These are phyloP conservation scores for Agelastica alni DNA, from an alignment of 2,888 invertebrate species.

Conservation along the genomic window DNA sequence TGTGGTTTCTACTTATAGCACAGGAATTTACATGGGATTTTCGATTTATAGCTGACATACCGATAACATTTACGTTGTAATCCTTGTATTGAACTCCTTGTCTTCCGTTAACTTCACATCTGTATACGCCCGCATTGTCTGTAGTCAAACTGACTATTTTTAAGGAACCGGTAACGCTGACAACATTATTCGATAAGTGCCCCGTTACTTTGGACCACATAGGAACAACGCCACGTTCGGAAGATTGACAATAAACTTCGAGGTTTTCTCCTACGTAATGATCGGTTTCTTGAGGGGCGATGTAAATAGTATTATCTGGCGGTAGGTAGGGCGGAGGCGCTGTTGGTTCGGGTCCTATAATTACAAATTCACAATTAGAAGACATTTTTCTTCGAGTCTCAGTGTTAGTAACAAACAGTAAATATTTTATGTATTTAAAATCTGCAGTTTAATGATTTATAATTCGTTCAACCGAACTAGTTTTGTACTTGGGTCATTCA, in stretches of 20 bases:
- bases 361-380: no score
- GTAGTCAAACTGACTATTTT: constrained; percentile 63
- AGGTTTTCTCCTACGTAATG: constrained; percentile 64
- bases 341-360: constrained; percentile 23
- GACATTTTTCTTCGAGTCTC: no score
- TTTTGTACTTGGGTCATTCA: no score
- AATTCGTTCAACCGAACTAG: no score
- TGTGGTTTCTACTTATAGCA: no score
- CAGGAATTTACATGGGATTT: no score
- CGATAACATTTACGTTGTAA: constrained; percentile 63
- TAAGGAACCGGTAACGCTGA: constrained; percentile 61
- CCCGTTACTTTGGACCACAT: constrained; percentile 66
- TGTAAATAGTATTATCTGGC: constrained; percentile 37
- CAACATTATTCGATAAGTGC: constrained; percentile 63
- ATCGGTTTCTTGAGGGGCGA: constrained; percentile 42
- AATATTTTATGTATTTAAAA: no score
- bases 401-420: no score
- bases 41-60: no score
- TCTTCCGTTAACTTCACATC: constrained; percentile 63
- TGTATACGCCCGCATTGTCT: constrained; percentile 70
- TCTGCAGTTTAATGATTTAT: no score
- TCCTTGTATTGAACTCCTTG: constrained; percentile 60
- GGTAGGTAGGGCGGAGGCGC: constrained; percentile 24
- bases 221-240: constrained; percentile 60
- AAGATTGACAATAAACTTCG: constrained; percentile 67